Percentiles rank a stretch among this genome's conserved stretches.
Conservation (phyloP, 2,888 invertebrate species). For the Busseola fusca region DNA sequence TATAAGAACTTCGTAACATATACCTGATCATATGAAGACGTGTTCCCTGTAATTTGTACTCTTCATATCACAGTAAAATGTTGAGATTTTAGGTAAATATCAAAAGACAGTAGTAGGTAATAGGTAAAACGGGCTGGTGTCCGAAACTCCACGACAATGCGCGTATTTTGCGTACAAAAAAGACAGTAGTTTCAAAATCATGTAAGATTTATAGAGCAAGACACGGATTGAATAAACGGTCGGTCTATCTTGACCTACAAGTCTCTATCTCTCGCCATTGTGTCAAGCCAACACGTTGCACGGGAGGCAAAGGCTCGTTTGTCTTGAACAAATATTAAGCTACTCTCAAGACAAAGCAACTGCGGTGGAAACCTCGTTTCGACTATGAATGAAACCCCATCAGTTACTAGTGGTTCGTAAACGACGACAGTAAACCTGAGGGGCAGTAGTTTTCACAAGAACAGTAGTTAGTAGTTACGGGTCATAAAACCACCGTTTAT, state of each 20-base stretch:
- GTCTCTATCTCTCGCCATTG: constrained; percentile 7
- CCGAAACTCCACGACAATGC: too few species aligned
- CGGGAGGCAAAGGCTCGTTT: constrained; percentile 10
- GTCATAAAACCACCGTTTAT: background rate
- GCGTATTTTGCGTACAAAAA: too few species aligned
- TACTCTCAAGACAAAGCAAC: constrained; percentile 29
- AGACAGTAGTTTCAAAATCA: background rate
- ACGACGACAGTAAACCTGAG: constrained; percentile 12
- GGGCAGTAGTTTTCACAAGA: constrained; percentile 8
- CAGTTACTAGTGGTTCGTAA: constrained; percentile 34
- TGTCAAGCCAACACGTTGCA: background rate
- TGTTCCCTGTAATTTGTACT: background rate
- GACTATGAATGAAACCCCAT: constrained; percentile 39
- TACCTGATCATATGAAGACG: background rate
- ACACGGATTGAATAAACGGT: background rate
- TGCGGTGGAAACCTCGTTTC: constrained; percentile 26
- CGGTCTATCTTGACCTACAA: constrained; percentile 9
- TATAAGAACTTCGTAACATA: background rate
- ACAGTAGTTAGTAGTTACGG: background rate
- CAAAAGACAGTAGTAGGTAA: too few species aligned
- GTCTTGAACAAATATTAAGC: constrained; percentile 34
- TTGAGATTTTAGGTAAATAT: background rate
- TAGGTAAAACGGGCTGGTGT: too few species aligned
- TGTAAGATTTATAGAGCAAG: background rate
- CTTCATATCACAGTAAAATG: background rate